Conservation (phyloP, 2,888 invertebrate genomes). For the Cabera pusaria region DNA sequence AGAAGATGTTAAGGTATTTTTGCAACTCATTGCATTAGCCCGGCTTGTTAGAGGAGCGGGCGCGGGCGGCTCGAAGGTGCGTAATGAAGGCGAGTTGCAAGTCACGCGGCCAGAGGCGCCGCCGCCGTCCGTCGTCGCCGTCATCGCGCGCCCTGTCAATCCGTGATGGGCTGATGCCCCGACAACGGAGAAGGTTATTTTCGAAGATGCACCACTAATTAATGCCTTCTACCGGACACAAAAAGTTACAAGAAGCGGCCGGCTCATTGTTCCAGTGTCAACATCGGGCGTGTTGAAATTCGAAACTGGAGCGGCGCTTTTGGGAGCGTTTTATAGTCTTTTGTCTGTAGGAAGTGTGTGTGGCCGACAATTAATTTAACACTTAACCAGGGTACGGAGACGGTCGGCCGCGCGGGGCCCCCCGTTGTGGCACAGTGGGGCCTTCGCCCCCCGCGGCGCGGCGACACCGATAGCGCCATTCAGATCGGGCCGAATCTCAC, state of each 20-base stretch:
- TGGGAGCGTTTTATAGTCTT: conserved; percentile 23
- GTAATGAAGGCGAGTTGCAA: conserved; percentile 78
- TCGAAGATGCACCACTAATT: conserved; percentile 78
- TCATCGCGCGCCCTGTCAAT: conserved; percentile 73
- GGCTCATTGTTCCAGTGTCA: conserved; percentile 69
- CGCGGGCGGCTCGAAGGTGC: conserved; percentile 48
- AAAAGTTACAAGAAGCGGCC: conserved; percentile 64
- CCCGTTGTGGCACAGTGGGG: conserved; percentile 47
- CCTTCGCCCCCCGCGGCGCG: conserved; percentile 51
- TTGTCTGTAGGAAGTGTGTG: conserved; percentile 34
- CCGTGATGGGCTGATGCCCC: conserved; percentile 68
- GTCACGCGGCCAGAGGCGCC: conserved; percentile 73
- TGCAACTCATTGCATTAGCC: conserved; percentile 82
- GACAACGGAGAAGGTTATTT: conserved; percentile 78
- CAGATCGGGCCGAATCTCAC: conserved; percentile 49
- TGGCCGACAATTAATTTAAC: conserved; percentile 68
- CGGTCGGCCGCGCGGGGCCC: conserved; percentile 38
- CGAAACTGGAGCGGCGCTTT: conserved; percentile 38
- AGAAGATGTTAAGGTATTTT: conserved; percentile 53
- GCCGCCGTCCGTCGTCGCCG: conserved; percentile 62
- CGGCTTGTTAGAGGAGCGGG: conserved; percentile 72
- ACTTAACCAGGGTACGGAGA: conserved; percentile 53
- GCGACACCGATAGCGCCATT: conserved; percentile 66
- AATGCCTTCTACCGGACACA: conserved; percentile 64
- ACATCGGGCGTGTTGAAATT: conserved; percentile 47